Percentiles rank a stretch among this genome's conserved stretches.
Conservation (phyloP, 2,888 invertebrate species). For the Altica lythri region DNA sequence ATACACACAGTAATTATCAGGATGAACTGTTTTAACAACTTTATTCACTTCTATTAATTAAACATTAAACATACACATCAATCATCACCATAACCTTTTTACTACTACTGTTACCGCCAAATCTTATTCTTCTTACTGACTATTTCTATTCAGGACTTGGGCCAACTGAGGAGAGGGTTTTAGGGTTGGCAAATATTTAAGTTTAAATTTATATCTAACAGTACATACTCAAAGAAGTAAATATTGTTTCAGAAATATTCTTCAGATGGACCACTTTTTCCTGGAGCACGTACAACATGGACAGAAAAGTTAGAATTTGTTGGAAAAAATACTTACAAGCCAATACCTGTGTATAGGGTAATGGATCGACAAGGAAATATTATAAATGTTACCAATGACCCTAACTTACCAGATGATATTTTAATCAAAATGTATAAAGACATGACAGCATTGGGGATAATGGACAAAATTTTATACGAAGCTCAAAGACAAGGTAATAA, state of each 20-base stretch:
- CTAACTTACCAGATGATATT: constrained; percentile 70
- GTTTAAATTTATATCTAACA: too few relatives aligned
- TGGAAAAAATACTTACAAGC: constrained; percentile 60
- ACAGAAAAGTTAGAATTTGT: constrained; percentile 66
- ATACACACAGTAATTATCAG: too few relatives aligned
- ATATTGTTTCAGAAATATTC: constrained; percentile 23
- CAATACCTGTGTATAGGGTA: constrained; percentile 77
- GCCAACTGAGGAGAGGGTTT: too few relatives aligned
- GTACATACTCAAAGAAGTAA: too few relatives aligned
- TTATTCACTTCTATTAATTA: too few relatives aligned
- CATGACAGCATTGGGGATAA: constrained; percentile 88
- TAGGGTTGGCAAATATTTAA: too few relatives aligned
- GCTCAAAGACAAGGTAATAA: constrained; percentile 73
- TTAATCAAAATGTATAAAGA: constrained; percentile 90
- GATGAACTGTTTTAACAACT: too few relatives aligned
- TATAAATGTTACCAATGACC: constrained; percentile 62
- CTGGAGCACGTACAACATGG: constrained; percentile 67
- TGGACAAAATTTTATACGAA: constrained; percentile 97
- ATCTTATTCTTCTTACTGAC: too few relatives aligned
- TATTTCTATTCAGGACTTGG: too few relatives aligned
- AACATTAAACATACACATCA: too few relatives aligned
- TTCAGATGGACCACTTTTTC: constrained; percentile 60
- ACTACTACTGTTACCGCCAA: too few relatives aligned
- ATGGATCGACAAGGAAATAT: constrained; percentile 74
- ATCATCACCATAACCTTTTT: too few relatives aligned